Base-by-base conservation (phyloP, 30 jellyfish, hydroid and myxozoan genomes). In the Nemopilema nomurai region DNA sequence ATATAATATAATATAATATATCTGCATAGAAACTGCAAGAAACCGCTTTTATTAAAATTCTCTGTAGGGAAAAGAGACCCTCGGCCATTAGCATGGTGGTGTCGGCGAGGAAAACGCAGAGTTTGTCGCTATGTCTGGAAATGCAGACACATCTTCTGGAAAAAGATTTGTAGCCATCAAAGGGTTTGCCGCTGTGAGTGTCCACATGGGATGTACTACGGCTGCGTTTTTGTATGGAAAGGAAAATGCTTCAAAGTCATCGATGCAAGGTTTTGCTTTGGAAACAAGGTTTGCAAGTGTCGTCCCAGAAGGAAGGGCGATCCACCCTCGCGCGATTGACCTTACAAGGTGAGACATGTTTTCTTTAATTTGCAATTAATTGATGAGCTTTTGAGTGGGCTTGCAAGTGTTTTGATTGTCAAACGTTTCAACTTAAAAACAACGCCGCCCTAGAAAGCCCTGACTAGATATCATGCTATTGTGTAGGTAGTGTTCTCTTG, bases 181-280 rank as follows among this genome's bases (percentile, higher is more conserved):
- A 27, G 23, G 66, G 24, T 22, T 16, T 71, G 81, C 66, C 23
- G 31, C 30, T 71, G 81, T 30, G 66, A 71, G 50, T 71, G 81
- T 31, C 81, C 81, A 1, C 6, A 3, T 4, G 81, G 81, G 21
- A 27, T 0, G 3, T 31, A 71, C 25, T 71, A 25, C 29, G 67
- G 81, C 8, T 71, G 81, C 66, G 81, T 27, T 17, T 71, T 64
- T 64, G 4, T 27, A 24, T 71, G 81, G 81, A 71, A 71, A 65
- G 50, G 41, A 27, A 18, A 18, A 22, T 71, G 81, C n/a, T 71
- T 53, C 66, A 71, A 29, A 29, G 81, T 71, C 17, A 8, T 71
- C 29, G 67, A 71, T 62, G 66, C 66, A 25, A 27, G 25, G 7
- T 71, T 71, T 30, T 71, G 81, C 81, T 23, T 27, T 31, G 81